phyloP scores from a whole-genome alignment of 2,888 invertebrate genomes.

The Elysia crispata region DNA sequence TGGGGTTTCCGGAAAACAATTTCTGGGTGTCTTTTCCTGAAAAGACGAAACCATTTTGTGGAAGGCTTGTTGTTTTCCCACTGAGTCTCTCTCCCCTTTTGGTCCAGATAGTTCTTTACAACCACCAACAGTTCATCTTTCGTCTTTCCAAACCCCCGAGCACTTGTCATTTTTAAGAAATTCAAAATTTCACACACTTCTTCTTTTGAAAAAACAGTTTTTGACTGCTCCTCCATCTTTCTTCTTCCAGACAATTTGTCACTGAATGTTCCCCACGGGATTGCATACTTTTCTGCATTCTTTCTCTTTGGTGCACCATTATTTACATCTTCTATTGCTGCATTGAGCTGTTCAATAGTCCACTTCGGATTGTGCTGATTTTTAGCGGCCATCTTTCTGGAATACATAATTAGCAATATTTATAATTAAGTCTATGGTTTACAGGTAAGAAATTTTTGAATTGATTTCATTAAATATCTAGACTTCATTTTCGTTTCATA shows the following conservation, averaged over 20 bases:
- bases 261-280: slow-evolving; percentile 5
- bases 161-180: neutral
- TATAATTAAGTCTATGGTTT: too few relatives aligned
- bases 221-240: neutral
- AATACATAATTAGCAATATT: neutral
- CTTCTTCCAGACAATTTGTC: slow-evolving; percentile 12
- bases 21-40: slow-evolving; percentile 5
- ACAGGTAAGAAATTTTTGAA: too few relatives aligned
- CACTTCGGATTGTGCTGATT: neutral
- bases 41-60: neutral
- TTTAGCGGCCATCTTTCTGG: neutral
- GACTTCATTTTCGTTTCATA: too few relatives aligned
- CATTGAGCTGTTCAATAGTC: neutral
- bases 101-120: neutral
- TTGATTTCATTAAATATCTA: too few relatives aligned
- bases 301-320: slow-evolving; percentile 6
- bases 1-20: neutral
- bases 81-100: neutral
- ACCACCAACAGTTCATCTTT: neutral
- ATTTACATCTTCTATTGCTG: neutral
- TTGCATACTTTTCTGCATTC: slow-evolving; percentile 6
- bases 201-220: neutral
- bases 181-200: neutral
- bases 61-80: neutral
- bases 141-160: slow-evolving; percentile 16